Base-by-base conservation (phyloP, 2,888 invertebrate species). In the Ariolimax columbianus region DNA sequence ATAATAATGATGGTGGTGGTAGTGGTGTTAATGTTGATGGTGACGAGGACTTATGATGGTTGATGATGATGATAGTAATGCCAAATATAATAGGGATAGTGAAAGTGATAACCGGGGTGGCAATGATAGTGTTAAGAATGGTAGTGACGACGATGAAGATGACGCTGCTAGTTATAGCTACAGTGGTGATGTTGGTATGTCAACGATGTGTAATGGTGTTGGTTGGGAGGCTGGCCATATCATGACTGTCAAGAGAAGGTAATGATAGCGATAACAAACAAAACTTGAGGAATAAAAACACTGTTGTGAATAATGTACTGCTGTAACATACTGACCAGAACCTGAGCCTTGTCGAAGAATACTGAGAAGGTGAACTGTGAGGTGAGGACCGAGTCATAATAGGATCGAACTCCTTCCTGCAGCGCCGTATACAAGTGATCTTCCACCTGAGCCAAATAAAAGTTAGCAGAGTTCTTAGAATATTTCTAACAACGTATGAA, bases 331-430 rank as follows among this genome's bases (percentile, higher is more conserved):
- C 73, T 9, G 26, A 75, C 75, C 75, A 51, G 75, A 2, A 75
- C 75, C 19, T 75, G 75, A 36, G 51, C 75, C 23, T 51, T 47
- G 33, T 75, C 75, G 23, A 75, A 75, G 30, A 51, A 33, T 1
- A 51, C 33, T 7, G 75, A 75, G 51, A 75, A 75, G 4, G 1
- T 17, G 14, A 75, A 33, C 19, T 75, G 14, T 30, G 75, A 75
- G 17, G 7, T 0, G 30, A 75, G 23, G 0, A 36, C 4, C 14
- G 51, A 47, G 51, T 75, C 75, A 23, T 75, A 75, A 23, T 51
- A 0, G 51, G 1, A 6, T 33, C 7, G 17, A 51, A 75, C 33
- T 0, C 51, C 75, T 4, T 33, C 75, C 30, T 51, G 0, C 47
- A 75, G 36, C 17, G 75, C 75, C 17, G 33, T 51, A 1, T 19